Percentiles rank a stretch among this genome's conserved stretches.
Evolutionary conservation across 1,140 invertebrate genomes (phyloP).

Genomic region (Pentalonia nigronervosa): DNA sequence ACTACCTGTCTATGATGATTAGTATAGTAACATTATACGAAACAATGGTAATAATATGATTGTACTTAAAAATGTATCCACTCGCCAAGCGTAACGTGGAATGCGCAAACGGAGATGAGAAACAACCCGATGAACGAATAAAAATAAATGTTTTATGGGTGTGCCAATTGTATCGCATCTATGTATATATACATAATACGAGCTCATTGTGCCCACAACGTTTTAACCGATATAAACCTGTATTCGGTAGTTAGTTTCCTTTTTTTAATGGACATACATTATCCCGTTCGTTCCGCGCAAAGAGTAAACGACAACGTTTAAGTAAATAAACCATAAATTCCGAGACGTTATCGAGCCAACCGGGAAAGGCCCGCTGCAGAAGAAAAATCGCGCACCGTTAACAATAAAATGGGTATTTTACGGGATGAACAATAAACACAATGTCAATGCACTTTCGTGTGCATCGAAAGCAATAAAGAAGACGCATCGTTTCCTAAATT

Average conservation of each 20-base stretch:
- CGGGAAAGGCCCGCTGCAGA: background rate
- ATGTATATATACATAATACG: background rate
- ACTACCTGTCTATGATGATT: no score
- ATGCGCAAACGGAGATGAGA: background rate
- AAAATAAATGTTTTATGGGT: background rate
- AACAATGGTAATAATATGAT: background rate
- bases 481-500: slow-evolving; percentile 45
- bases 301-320: slow-evolving; percentile 5
- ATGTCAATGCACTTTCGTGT: slow-evolving; percentile 10
- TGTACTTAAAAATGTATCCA: background rate
- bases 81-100: no score
- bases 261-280: slow-evolving; percentile 15
- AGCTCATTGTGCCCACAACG: background rate
- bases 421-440: background rate
- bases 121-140: background rate
- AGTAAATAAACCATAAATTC: slow-evolving; percentile 32
- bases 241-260: background rate
- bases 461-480: slow-evolving; percentile 41
- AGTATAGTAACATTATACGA: background rate
- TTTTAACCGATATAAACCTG: background rate
- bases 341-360: background rate
- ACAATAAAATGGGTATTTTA: slow-evolving; percentile 30
- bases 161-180: background rate
- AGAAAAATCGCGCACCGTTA: background rate
- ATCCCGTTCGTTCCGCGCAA: background rate